Conservation (phyloP, 2,113 vertebrate genomes). For the Psilopsiagon aymara region DNA sequence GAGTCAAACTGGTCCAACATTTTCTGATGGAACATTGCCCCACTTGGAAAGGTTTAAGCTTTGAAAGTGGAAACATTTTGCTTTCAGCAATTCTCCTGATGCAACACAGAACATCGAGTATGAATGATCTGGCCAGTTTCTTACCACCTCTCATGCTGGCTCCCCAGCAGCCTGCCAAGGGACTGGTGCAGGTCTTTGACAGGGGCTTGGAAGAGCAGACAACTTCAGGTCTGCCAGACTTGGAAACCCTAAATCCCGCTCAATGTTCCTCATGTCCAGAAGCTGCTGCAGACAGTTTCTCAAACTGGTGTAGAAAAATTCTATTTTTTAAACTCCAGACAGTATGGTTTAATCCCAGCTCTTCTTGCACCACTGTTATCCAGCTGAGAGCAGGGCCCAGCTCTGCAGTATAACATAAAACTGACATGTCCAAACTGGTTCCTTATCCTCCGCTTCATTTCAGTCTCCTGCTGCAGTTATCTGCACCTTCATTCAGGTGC, state of each 20-base stretch:
- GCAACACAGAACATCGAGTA: not conserved
- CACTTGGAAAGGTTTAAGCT: constrained; percentile 27
- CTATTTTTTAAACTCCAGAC: not conserved
- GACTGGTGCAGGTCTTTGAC: not conserved
- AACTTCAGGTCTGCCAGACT: not conserved
- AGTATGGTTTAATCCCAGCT: not conserved
- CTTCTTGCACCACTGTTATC: not conserved
- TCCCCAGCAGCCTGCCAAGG: not conserved
- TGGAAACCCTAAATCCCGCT: not conserved
- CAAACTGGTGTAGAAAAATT: not conserved
- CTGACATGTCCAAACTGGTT: not conserved
- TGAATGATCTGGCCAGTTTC: not conserved
- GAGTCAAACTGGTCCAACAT: constrained; percentile 34
- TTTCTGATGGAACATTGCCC: constrained; percentile 54
- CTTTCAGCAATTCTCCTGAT: constrained; percentile 8
- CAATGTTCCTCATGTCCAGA: not conserved
- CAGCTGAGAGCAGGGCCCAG: not conserved
- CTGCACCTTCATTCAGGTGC: not conserved
- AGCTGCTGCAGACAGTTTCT: not conserved
- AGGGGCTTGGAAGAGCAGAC: not conserved
- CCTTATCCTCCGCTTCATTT: not conserved
- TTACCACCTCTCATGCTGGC: not conserved
- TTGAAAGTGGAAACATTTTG: constrained; percentile 21
- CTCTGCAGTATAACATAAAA: not conserved
- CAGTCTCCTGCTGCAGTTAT: not conserved